Conservation (phyloP, 2,888 invertebrate genomes). For the Apotomis turbidana region DNA sequence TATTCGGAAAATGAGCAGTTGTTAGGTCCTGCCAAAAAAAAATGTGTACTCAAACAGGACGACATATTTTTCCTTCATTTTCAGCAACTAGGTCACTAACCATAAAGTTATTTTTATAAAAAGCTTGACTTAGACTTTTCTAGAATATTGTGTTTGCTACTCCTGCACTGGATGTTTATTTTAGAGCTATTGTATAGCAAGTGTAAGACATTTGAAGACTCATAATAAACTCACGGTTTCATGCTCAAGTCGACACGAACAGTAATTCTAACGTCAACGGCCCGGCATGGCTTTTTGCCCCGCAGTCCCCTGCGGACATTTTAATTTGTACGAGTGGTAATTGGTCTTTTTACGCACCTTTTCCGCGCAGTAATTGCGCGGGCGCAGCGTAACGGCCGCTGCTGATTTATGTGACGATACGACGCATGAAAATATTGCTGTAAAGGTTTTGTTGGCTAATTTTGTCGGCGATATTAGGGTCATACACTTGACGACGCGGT, state of each 20-base stretch:
- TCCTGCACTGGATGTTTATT: no score
- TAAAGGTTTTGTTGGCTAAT: constrained; percentile 4
- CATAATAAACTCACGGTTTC: background rate
- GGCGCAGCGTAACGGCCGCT: constrained; percentile 27
- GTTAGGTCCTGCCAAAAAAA: no score
- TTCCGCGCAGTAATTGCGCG: constrained; percentile 25
- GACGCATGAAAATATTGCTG: constrained; percentile 16
- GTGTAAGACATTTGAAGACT: no score
- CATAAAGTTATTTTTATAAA: no score
- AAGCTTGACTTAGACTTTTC: no score
- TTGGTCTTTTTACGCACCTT: constrained; percentile 40
- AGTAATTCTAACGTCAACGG: constrained; percentile 3
- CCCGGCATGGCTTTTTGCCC: constrained; percentile 3
- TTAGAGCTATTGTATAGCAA: no score
- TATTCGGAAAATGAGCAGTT: no score
- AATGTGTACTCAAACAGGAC: no score
- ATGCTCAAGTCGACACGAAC: background rate
- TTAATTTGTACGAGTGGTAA: constrained; percentile 39
- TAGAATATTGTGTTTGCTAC: no score
- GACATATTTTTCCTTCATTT: no score
- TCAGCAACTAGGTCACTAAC: no score
- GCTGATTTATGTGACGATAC: constrained; percentile 41
- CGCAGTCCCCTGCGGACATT: constrained; percentile 26
- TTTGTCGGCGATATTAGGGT: constrained; percentile 3
- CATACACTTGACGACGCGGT: background rate